Conservation (phyloP, 2,113 vertebrate genomes). For the Microtus pennsylvanicus region DNA sequence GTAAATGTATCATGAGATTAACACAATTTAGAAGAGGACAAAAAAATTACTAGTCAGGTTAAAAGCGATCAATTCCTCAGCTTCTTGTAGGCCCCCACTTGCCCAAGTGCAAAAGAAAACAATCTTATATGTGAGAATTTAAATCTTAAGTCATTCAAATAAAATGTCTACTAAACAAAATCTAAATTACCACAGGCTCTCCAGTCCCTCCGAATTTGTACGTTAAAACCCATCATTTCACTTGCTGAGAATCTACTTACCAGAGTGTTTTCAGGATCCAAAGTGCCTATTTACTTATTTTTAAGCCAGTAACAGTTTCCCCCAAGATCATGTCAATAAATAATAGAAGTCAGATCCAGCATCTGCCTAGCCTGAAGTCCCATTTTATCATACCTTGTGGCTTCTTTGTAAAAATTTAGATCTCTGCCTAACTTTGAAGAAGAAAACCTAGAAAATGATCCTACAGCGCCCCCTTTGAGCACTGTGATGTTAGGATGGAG, state of each 20-base stretch:
- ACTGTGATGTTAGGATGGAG: conserved; percentile 2
- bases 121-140: background rate
- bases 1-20: background rate
- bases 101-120: conserved; percentile 28
- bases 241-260: conserved; percentile 23
- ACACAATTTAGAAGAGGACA: conserved; percentile 6
- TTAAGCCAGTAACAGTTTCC: conserved; percentile 48
- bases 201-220: background rate
- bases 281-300: conserved; percentile 55
- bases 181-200: background rate
- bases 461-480: conserved; percentile 33
- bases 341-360: conserved; percentile 54
- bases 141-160: conserved; percentile 48
- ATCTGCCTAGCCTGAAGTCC: background rate
- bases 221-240: conserved; percentile 3
- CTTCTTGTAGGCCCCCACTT: background rate
- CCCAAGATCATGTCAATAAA: conserved; percentile 66
- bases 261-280: conserved; percentile 58
- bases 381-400: conserved; percentile 13
- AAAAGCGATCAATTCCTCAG: background rate
- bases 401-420: conserved; percentile 49
- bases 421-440: conserved; percentile 53
- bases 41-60: conserved; percentile 9
- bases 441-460: conserved; percentile 54
- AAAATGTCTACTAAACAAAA: conserved; percentile 10